Evolutionary conservation across 2,113 vertebrate species (phyloP), one percentile per base, ranked within the genome.

Genomic region (Lontra canadensis): DNA sequence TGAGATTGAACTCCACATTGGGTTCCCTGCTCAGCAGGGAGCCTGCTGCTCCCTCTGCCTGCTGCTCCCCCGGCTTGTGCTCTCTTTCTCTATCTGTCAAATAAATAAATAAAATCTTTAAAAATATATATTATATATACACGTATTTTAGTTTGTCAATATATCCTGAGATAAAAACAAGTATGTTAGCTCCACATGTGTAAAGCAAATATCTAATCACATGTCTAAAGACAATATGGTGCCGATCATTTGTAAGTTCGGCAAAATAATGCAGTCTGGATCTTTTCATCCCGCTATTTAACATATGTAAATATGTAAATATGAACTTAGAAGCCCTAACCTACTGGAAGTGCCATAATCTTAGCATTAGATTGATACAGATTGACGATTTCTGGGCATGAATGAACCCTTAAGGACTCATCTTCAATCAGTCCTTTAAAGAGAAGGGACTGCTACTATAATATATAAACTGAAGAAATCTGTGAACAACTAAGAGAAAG

Each of bases 141-240:
- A 18, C 49, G 17, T 52, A 55, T 18, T 55, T 55, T 55, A 55
- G 52, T 55, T 55, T 55, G 4, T 55, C 52, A 55, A 55, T 47
- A 81, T 7, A 49, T 12, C 5, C 18, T 18, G 6, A 91, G 47
- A 67, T 61, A 59, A 97, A 95, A 88, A 63, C 7, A 17, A 42
- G 4, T 36, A 3, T 20, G 31, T 55, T 74, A 11, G 90, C 18
- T 83, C 34, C 21, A 93, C 17, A 52, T 34, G 71, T 36, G 2
- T 20, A 97, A 96, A 85, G 15, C 55, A 71, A 85, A 88, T 31
- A 78, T 39, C 88, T 88, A 90, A 79, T 76, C 59, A 82, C 7
- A 34, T 42, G 81, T n/a, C 52, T 73, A 57, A 65, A 85, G 57
- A 67, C 25, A 67, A 47, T 61, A 39, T 65, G 39, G 71, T 47